Evolutionary conservation across 1,140 invertebrate genomes (phyloP).

Genomic region (Hypsibius dujardini): DNA sequence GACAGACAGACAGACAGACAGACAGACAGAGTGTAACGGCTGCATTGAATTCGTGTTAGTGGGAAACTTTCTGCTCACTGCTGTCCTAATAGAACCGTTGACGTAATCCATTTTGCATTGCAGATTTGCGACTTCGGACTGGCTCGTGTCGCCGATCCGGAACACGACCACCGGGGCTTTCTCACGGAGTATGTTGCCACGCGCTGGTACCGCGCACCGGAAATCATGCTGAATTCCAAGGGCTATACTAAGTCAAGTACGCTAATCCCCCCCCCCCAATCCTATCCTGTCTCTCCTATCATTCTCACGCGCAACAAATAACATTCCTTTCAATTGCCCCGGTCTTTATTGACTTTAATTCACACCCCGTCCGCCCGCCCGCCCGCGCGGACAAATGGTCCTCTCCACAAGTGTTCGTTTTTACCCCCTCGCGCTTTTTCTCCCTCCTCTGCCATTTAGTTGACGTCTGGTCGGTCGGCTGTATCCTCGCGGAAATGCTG

Average conservation of each 20-base stretch:
- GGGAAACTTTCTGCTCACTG: constrained; percentile 14
- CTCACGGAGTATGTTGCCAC: background rate
- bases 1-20: too few relatives aligned
- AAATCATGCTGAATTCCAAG: background rate
- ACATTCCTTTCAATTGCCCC: too few relatives aligned
- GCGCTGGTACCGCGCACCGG: background rate
- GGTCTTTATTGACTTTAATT: too few relatives aligned
- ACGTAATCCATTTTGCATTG: constrained; percentile 20
- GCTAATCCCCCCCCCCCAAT: background rate
- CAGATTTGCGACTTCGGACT: constrained; percentile 95
- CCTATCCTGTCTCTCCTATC: too few relatives aligned
- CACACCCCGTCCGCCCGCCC: too few relatives aligned
- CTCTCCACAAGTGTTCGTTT: too few relatives aligned
- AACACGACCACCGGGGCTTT: constrained; percentile 32
- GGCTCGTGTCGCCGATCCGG: constrained; percentile 79
- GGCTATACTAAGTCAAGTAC: background rate
- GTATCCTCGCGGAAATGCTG: constrained; percentile 96
- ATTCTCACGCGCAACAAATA: too few relatives aligned
- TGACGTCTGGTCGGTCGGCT: constrained; percentile 99
- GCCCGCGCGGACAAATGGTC: too few relatives aligned
- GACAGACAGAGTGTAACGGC: background rate
- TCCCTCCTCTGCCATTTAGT: constrained; percentile 39
- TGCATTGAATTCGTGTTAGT: constrained; percentile 16
- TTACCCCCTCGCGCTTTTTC: background rate
- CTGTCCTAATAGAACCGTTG: constrained; percentile 10